phyloP scores from a whole-genome alignment of 2,888 invertebrate species.

The Beris chalybata region DNA sequence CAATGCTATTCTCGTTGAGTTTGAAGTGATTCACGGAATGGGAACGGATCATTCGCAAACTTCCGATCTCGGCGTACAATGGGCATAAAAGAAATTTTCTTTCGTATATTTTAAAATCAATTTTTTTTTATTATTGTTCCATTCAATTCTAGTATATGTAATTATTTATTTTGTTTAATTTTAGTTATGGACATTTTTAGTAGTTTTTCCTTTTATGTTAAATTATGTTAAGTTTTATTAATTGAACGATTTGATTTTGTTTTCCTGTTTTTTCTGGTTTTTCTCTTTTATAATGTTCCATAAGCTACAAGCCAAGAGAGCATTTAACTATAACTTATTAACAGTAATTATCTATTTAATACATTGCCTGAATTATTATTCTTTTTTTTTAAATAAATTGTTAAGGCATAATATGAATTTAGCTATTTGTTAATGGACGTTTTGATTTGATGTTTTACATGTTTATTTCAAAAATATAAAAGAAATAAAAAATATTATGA shows the following conservation, averaged over 20 bases:
- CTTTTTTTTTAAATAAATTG: background rate
- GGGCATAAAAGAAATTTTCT: slow-evolving; percentile 4
- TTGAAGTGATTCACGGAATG: slow-evolving; percentile 39
- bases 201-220: background rate
- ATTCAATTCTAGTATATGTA: slow-evolving; percentile 1
- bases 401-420: slow-evolving; percentile 3
- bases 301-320: background rate
- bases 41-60: slow-evolving; percentile 39
- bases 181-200: slow-evolving; percentile 2
- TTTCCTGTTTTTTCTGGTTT: background rate
- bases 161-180: slow-evolving; percentile 3
- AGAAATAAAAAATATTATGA: no score
- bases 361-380: background rate
- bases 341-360: background rate
- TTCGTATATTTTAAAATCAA: background rate
- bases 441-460: background rate
- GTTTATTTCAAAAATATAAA: no score
- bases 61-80: background rate
- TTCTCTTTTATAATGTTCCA: background rate
- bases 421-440: background rate
- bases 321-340: background rate
- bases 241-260: background rate
- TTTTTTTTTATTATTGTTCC: slow-evolving; percentile 18
- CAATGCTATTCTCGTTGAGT: slow-evolving; percentile 35
- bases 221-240: slow-evolving; percentile 1